phyloP scores from a whole-genome alignment of 2,113 vertebrate genomes.

The Mandrillus leucophaeus region DNA sequence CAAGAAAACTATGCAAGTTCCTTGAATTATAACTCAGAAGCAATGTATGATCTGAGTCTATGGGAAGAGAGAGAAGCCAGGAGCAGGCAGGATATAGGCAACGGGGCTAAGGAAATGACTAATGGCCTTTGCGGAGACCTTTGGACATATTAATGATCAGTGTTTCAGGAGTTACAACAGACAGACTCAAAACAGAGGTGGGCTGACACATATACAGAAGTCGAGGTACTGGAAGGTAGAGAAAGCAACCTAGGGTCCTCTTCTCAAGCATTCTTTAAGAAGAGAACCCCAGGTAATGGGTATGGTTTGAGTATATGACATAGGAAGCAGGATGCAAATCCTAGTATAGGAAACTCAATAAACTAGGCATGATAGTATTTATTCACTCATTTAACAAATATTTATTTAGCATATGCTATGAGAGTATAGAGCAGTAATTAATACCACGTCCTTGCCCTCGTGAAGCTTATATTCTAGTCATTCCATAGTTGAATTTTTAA shows the following conservation, averaged over 20 bases:
- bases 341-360: not conserved
- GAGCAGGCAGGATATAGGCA: not conserved
- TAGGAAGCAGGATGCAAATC: not conserved
- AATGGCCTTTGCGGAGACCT: not conserved
- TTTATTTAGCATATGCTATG: not conserved
- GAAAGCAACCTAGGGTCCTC: not conserved
- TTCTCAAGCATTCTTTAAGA: not conserved
- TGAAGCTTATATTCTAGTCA: constrained; percentile 19
- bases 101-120: not conserved
- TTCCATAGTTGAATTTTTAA: not conserved
- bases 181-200: not conserved
- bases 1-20: not conserved
- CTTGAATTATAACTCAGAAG: not conserved
- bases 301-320: not conserved
- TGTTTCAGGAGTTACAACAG: not conserved
- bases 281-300: not conserved
- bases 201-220: not conserved
- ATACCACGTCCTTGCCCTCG: not conserved
- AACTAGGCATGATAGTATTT: not conserved
- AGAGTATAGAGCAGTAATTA: not conserved
- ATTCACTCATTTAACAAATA: not conserved
- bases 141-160: not conserved
- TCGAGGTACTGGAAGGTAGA: not conserved
- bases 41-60: not conserved
- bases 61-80: not conserved